Conservation (phyloP, 2,113 vertebrate species). For the Odobenus rosmarus region DNA sequence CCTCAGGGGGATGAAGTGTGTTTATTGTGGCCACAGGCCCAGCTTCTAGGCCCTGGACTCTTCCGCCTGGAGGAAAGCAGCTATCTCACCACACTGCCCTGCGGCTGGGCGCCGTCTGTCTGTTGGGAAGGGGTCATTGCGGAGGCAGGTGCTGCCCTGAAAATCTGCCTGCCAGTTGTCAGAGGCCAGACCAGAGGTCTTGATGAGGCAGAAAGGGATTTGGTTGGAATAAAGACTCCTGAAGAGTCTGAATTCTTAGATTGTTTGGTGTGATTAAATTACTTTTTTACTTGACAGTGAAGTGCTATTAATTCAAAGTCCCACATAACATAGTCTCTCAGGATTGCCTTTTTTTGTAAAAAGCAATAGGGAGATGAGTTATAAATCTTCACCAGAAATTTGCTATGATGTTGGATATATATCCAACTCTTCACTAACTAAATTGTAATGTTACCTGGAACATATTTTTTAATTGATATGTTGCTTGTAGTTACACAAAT, state of each 20-base stretch:
- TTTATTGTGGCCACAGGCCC: neutral
- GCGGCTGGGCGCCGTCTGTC: neutral
- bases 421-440: neutral
- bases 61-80: too few species aligned
- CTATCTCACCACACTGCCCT: neutral
- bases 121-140: neutral
- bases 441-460: neutral
- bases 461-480: neutral
- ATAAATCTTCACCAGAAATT: slow-evolving; percentile 12
- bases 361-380: neutral
- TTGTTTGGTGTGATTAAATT: neutral
- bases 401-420: neutral
- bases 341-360: neutral
- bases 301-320: slow-evolving; percentile 45
- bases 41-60: neutral
- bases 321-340: neutral
- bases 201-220: neutral
- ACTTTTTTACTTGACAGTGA: slow-evolving; percentile 8
- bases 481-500: slow-evolving; percentile 29
- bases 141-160: neutral
- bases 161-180: neutral
- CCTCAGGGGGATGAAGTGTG: neutral
- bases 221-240: neutral
- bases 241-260: neutral
- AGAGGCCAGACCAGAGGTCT: neutral